Conservation (phyloP, 2,113 vertebrate genomes). For the Dromaius novaehollandiae region DNA sequence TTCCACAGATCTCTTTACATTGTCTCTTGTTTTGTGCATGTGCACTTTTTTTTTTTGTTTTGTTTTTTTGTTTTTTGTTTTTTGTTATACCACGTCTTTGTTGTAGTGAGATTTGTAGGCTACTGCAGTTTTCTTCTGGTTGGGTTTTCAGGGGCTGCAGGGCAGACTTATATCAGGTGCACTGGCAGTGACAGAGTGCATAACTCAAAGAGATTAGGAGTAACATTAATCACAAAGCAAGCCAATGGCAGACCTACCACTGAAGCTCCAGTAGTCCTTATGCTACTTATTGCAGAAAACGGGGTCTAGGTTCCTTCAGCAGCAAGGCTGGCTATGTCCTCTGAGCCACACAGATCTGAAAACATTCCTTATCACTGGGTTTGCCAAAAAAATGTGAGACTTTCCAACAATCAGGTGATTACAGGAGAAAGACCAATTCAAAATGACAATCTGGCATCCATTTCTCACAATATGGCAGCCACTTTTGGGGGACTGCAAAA, state of each 20-base stretch:
- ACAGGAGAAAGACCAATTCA: background rate
- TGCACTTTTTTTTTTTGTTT: background rate
- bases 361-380: background rate
- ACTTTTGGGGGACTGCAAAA: background rate
- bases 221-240: background rate
- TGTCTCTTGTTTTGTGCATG: background rate
- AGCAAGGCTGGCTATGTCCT: background rate
- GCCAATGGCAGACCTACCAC: background rate
- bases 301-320: background rate
- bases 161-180: background rate
- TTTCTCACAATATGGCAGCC: background rate
- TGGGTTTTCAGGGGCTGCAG: background rate
- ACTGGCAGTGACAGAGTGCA: background rate
- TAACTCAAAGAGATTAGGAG: background rate
- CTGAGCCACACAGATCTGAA: background rate
- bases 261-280: background rate
- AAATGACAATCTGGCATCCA: background rate
- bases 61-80: background rate
- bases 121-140: background rate
- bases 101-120: background rate
- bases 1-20: background rate
- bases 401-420: background rate
- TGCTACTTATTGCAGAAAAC: background rate
- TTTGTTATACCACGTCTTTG: background rate
- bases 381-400: background rate